These are phyloP conservation scores for Homarus gammarus DNA, from an alignment of 2,888 invertebrate genomes.

Conservation along the genomic window DNA sequence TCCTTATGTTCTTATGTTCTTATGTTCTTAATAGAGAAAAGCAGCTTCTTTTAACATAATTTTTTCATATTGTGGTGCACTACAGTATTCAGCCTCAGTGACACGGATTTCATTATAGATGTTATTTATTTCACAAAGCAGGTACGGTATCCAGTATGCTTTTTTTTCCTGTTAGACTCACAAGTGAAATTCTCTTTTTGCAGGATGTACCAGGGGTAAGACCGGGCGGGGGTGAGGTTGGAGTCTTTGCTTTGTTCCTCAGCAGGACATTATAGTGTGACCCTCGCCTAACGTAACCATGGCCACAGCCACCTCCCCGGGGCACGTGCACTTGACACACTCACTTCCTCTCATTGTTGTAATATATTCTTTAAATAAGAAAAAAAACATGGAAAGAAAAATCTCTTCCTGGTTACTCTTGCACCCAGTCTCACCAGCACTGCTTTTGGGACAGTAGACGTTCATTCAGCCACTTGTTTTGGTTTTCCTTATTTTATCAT, in stretches of 20 bases:
- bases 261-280: constrained; percentile 47
- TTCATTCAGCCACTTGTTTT: not conserved
- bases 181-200: constrained; percentile 65
- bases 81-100: too few relatives aligned
- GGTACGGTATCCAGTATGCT: not conserved
- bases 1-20: too few relatives aligned
- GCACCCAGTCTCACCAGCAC: constrained; percentile 5
- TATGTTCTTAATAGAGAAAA: too few relatives aligned
- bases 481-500: not conserved
- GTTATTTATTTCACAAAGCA: not conserved
- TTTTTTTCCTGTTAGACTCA: constrained; percentile 46
- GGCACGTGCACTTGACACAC: not conserved
- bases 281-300: constrained; percentile 30
- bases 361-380: not conserved
- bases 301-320: not conserved
- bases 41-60: too few relatives aligned
- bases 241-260: constrained; percentile 61
- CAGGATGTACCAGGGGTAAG: constrained; percentile 76
- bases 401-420: not conserved
- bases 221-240: constrained; percentile 27
- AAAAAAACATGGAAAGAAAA: not conserved
- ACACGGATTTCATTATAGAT: not conserved
- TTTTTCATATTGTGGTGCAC: too few relatives aligned
- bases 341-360: not conserved
- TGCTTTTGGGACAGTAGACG: not conserved